phyloP scores from a whole-genome alignment of 2,113 vertebrate genomes.

The Eulemur macaco region DNA sequence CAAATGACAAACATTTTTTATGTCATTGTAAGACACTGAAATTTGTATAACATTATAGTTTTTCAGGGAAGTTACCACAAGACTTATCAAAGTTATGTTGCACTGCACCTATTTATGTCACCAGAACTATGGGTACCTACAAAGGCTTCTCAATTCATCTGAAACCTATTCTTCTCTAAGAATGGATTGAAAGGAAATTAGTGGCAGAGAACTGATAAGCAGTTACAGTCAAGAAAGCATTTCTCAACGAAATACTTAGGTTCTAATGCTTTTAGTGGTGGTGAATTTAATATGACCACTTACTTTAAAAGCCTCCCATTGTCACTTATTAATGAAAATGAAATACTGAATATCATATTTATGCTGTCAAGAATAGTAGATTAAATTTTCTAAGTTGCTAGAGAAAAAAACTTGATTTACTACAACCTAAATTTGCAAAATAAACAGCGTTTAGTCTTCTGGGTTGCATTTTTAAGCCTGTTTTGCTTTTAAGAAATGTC shows the following conservation, averaged over 20 bases:
- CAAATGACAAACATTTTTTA: slow-evolving; percentile 36
- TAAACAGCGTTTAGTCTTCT: slow-evolving; percentile 69
- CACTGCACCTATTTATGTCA: slow-evolving; percentile 16
- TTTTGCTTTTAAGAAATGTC: slow-evolving; percentile 67
- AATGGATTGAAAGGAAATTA: slow-evolving; percentile 79
- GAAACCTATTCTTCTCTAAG: slow-evolving; percentile 76
- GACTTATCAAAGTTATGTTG: not conserved
- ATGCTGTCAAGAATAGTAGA: slow-evolving; percentile 79
- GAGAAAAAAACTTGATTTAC: slow-evolving; percentile 76
- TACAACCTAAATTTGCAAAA: slow-evolving; percentile 71
- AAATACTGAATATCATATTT: slow-evolving; percentile 81
- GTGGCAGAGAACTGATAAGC: slow-evolving; percentile 72
- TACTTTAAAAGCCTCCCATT: slow-evolving; percentile 83
- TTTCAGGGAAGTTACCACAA: slow-evolving; percentile 42
- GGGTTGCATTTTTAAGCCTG: slow-evolving; percentile 41
- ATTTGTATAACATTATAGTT: not conserved
- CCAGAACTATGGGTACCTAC: slow-evolving; percentile 46
- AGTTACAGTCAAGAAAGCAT: slow-evolving; percentile 76
- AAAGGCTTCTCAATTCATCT: slow-evolving; percentile 50
- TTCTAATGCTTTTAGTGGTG: slow-evolving; percentile 81
- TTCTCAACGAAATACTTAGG: slow-evolving; percentile 79
- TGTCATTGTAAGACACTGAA: not conserved
- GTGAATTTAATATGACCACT: slow-evolving; percentile 84
- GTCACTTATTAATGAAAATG: slow-evolving; percentile 79
- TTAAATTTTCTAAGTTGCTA: slow-evolving; percentile 77